Evolutionary conservation across 1,140 invertebrate genomes (phyloP).

Genomic region (Solen grandis): DNA sequence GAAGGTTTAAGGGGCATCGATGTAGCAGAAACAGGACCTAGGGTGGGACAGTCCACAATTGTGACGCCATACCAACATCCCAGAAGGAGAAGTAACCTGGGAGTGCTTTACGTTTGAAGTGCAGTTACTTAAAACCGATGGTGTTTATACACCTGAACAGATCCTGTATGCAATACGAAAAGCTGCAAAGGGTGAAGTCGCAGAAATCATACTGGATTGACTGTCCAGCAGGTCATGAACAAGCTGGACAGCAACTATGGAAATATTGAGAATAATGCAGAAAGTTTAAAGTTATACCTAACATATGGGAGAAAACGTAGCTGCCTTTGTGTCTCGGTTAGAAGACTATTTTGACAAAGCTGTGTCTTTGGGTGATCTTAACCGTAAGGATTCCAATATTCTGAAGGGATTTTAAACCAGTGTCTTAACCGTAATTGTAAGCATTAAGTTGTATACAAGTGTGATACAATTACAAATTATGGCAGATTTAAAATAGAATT

Average conservation of each 20-base stretch:
- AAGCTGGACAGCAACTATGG: slow-evolving; percentile 31
- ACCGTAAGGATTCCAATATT: background rate
- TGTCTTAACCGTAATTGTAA: too few relatives aligned
- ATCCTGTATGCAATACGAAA: slow-evolving; percentile 13
- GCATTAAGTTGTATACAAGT: background rate
- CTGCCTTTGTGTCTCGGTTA: background rate
- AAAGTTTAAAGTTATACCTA: slow-evolving; percentile 7
- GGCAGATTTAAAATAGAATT: background rate
- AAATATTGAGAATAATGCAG: slow-evolving; percentile 5
- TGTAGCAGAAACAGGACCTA: too few relatives aligned
- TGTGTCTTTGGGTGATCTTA: slow-evolving; percentile 4
- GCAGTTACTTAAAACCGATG: background rate
- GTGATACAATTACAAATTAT: background rate
- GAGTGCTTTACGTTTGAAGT: background rate
- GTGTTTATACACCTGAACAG: slow-evolving; percentile 7
- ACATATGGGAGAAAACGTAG: background rate
- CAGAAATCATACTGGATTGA: background rate
- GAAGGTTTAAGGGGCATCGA: too few relatives aligned
- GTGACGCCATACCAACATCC: too few relatives aligned
- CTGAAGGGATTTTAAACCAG: too few relatives aligned
- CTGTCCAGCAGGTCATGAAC: background rate
- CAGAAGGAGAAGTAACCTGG: slow-evolving; percentile 23
- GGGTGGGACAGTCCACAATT: too few relatives aligned
- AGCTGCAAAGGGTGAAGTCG: background rate
- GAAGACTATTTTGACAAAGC: slow-evolving; percentile 14